Base-by-base conservation (phyloP, 2,113 vertebrate genomes). In the Gobio gobio region DNA sequence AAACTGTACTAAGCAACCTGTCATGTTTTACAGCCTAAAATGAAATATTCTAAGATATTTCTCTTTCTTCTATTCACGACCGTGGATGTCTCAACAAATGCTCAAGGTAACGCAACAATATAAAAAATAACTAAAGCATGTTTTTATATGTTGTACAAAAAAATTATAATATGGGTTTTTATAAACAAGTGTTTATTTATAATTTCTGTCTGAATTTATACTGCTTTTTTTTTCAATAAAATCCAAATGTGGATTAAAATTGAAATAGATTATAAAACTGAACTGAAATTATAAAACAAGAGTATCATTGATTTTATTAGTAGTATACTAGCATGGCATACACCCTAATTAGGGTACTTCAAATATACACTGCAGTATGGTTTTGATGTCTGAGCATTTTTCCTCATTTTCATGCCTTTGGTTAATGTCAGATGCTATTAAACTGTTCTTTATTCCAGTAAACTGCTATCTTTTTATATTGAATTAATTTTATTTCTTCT, bases 41-140 rank as follows among this genome's bases (percentile, higher is more conserved):
- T 78, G 54, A 58, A 78, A 40, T 6, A 7, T 18, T 58, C 1
- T 33, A 2, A 58, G 54, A n/a, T 40, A 29, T n/a, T 78, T 78
- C 54, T 58, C 54, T 74, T 45, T 49, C 43, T 74, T 24, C 16
- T 78, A 22, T 78, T 59, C 36, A 78, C 5, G 29, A 40, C 36
- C 18, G 6, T 59, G 10, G 51, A 36, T 5, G 5, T 40, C 51
- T 22, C 51, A 58, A 78, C 49, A 78, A 78, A 78, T 78, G 76
- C 76, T 59, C 18, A 78, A 78, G 76, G 76, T 78, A 78, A 78
- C 51, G 12, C 51, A n/a, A 6, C n/a, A 45, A 26, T 26, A 26
- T 3, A 74, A 12, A 24, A 16, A 16, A 7, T 26, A 47, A 10
- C 18, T 12, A 45, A 72, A 70, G 36, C 1, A 6, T 29, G 10